phyloP scores from a whole-genome alignment of 2,797 vertebrate genomes.

The Australoheros facetus region DNA sequence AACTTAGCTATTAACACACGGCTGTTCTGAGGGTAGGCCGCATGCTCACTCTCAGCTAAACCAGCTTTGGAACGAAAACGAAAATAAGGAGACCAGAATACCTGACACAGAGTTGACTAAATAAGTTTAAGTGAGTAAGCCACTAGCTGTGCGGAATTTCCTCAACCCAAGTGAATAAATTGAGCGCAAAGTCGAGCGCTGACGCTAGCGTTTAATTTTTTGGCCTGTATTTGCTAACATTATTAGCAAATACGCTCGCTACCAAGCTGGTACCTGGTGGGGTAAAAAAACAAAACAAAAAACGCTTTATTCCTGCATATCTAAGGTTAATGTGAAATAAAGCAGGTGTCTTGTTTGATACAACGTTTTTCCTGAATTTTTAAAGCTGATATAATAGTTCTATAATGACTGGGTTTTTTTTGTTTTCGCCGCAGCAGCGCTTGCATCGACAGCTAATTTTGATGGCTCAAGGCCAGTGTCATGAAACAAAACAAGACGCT shows the following conservation, averaged over 20 bases:
- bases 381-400: background rate
- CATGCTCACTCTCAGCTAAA: background rate
- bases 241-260: constrained; percentile 2
- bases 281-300: too few relatives aligned
- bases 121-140: background rate
- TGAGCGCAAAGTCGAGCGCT: background rate
- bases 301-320: background rate
- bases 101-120: background rate
- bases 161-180: background rate
- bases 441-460: background rate
- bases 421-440: background rate
- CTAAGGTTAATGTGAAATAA: accelerated
- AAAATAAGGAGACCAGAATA: background rate
- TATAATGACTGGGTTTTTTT: background rate
- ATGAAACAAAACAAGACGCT: background rate
- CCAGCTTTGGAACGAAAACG: background rate
- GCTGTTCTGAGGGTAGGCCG: constrained; percentile 24
- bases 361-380: background rate
- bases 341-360: accelerated
- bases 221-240: background rate
- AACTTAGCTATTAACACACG: constrained; percentile 3
- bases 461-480: too few relatives aligned
- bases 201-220: background rate
- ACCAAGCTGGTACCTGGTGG: background rate
- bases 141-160: background rate